phyloP scores from a whole-genome alignment of 2,888 invertebrate genomes.

The Drosophila colorata region DNA sequence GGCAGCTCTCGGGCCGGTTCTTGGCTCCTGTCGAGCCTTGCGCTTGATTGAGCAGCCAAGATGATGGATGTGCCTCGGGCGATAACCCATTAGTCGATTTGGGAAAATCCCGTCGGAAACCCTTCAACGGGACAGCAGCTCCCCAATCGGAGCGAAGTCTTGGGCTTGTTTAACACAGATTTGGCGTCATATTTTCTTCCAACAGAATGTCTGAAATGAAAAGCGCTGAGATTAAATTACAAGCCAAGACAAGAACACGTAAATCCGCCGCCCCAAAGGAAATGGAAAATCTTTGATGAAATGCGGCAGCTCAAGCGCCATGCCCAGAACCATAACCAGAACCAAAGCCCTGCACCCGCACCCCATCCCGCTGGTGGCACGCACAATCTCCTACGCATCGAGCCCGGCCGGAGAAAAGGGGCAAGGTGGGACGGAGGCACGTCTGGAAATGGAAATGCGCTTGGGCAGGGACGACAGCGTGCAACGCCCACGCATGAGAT shows the following conservation, averaged over 20 bases:
- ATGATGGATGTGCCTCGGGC: constrained; percentile 40
- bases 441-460: background rate
- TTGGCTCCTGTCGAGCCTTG: constrained; percentile 1
- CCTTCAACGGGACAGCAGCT: constrained; percentile 8
- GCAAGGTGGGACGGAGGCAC: constrained; percentile 18
- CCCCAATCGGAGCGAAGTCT: background rate
- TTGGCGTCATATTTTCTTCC: constrained; percentile 43
- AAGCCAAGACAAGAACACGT: constrained; percentile 46
- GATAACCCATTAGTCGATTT: constrained; percentile 3
- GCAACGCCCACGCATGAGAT: constrained; percentile 68
- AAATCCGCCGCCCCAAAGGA: constrained; percentile 47
- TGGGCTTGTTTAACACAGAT: constrained; percentile 28
- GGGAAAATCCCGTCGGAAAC: constrained; percentile 3
- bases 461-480: constrained; percentile 19
- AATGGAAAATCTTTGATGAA: constrained; percentile 73
- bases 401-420: constrained; percentile 11
- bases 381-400: constrained; percentile 29
- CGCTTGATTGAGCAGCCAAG: constrained; percentile 48
- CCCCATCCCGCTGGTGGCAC: constrained; percentile 8
- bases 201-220: constrained; percentile 36
- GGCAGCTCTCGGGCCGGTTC: background rate
- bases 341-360: background rate
- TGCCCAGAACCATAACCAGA: too few species aligned
- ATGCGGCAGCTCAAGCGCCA: constrained; percentile 50
- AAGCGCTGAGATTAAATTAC: constrained; percentile 69